These are phyloP conservation scores for Heliopora coerulea DNA, from an alignment of 92 coral and sea anemone species.

Conservation along the genomic window DNA sequence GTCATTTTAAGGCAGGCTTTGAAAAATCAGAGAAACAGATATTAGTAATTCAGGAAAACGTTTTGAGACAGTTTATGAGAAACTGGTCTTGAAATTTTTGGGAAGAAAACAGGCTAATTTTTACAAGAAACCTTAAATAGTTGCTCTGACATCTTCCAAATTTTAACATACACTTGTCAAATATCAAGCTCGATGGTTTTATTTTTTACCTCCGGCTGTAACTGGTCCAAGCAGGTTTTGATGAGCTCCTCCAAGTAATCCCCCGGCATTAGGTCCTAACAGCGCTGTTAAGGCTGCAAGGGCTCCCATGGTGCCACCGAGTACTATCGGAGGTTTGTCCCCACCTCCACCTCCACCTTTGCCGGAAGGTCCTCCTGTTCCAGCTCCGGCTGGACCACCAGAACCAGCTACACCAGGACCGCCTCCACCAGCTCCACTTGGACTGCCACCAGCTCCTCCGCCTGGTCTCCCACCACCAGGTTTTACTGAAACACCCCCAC, in stretches of 20 bases:
- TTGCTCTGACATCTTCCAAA: no score
- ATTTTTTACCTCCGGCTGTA: background rate
- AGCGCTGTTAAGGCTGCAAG: constrained; percentile 38
- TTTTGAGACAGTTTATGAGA: no score
- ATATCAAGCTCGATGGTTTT: background rate
- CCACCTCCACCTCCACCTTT: background rate
- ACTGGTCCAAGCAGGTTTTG: constrained; percentile 25
- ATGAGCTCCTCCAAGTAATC: constrained; percentile 41
- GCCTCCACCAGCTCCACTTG: constrained; percentile 24
- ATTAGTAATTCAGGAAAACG: no score
- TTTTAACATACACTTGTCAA: no score
- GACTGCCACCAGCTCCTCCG: constrained; percentile 23
- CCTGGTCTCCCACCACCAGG: constrained; percentile 17
- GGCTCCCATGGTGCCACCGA: constrained; percentile 36
- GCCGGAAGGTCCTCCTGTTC: constrained; percentile 7
- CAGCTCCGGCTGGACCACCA: constrained; percentile 25
- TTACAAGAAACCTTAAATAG: no score
- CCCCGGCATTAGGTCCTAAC: constrained; percentile 41
- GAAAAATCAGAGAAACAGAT: no score
- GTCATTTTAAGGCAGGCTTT: no score
- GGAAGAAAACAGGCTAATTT: no score
- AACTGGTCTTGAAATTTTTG: no score
- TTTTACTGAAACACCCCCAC: background rate
- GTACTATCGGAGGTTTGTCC: constrained; percentile 24
- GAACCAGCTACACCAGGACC: constrained; percentile 10